Evolutionary conservation across 2,888 invertebrate genomes (phyloP).

Genomic region (Lasioglossum pauxillum): DNA sequence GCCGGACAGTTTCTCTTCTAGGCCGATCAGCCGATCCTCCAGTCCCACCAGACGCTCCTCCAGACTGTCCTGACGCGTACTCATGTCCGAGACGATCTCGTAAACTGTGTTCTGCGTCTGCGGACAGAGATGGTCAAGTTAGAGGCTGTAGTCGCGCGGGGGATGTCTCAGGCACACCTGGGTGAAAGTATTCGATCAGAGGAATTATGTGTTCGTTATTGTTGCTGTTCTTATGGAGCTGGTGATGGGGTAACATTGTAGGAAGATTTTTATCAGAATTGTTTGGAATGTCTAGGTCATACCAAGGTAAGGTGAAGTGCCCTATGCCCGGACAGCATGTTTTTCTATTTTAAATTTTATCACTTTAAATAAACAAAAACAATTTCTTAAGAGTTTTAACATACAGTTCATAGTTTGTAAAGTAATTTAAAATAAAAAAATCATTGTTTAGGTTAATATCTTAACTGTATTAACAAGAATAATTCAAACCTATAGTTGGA

Average conservation of each 20-base stretch:
- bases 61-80: slow-evolving; percentile 95
- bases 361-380: too few species aligned
- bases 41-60: slow-evolving; percentile 97
- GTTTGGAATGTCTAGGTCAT: neutral
- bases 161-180: neutral
- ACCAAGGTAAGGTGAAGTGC: too few species aligned
- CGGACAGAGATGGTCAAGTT: neutral
- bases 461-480: too few species aligned
- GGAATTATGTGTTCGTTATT: neutral
- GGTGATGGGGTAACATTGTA: neutral
- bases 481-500: too few species aligned
- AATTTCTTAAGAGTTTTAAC: too few species aligned
- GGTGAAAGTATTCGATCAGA: neutral
- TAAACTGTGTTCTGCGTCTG: slow-evolving; percentile 99
- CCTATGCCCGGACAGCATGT: too few species aligned
- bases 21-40: slow-evolving; percentile 95
- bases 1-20: slow-evolving; percentile 96
- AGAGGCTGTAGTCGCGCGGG: too few species aligned
- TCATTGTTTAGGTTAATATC: too few species aligned
- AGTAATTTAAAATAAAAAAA: too few species aligned
- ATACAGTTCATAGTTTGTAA: too few species aligned
- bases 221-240: neutral
- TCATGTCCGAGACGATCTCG: slow-evolving; percentile 99
- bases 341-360: too few species aligned
- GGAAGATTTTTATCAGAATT: neutral